Evolutionary conservation across 2,113 vertebrate genomes (phyloP).

Genomic region (Tamias sibiricus): DNA sequence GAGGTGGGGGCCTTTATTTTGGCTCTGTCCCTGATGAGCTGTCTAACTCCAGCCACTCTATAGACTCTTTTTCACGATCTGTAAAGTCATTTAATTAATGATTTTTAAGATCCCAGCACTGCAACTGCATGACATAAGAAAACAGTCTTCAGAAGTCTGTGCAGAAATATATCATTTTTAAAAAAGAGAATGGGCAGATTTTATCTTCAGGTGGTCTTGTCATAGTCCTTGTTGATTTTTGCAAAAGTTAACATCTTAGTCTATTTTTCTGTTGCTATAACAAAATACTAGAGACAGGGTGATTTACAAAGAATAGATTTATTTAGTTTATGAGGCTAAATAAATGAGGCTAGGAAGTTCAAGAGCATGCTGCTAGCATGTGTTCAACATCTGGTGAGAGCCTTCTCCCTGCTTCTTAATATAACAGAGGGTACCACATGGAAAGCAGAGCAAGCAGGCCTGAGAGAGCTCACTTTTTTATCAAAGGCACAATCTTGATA

Average conservation of each 20-base stretch:
- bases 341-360: neutral
- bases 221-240: conserved; percentile 36
- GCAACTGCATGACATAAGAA: neutral
- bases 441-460: too few relatives aligned
- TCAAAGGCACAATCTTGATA: neutral
- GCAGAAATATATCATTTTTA: neutral
- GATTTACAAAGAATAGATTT: neutral
- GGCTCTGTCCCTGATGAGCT: neutral
- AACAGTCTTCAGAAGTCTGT: neutral
- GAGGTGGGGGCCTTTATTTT: neutral
- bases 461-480: neutral
- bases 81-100: neutral
- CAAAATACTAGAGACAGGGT: neutral
- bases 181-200: neutral
- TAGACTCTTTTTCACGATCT: neutral
- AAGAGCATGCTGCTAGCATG: neutral
- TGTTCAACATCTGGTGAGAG: neutral
- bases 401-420: neutral
- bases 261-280: neutral
- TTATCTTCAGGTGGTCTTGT: neutral
- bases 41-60: neutral
- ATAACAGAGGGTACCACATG: neutral
- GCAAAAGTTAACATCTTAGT: neutral
- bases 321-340: neutral
- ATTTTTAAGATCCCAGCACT: neutral